Percentiles rank a stretch among this genome's conserved stretches.
Conservation (phyloP, 2,888 invertebrate species). For the Eupithecia tripunctaria region DNA sequence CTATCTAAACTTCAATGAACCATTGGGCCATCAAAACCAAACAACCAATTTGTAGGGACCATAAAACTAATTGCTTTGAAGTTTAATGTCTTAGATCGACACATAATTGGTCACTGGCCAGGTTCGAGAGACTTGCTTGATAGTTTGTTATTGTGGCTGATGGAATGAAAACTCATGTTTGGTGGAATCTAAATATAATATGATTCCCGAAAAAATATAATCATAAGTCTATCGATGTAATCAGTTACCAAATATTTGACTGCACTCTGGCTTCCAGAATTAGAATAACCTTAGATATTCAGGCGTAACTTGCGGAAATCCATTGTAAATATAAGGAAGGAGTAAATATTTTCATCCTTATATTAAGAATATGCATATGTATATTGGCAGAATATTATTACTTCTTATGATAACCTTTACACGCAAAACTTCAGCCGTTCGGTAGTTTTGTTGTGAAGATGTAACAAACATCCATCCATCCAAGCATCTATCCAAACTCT, state of each 20-base stretch:
- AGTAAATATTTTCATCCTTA: too few species aligned
- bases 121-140: not conserved
- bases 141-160: slow-evolving; percentile 1
- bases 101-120: not conserved
- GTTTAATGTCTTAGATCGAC: not conserved
- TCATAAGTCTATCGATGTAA: too few species aligned
- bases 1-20: not conserved
- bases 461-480: too few species aligned
- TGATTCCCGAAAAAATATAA: not conserved
- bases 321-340: too few species aligned
- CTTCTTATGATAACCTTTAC: too few species aligned
- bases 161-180: not conserved
- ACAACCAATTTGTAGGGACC: not conserved
- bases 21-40: slow-evolving; percentile 4
- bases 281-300: too few species aligned
- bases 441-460: too few species aligned
- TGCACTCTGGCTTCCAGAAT: not conserved
- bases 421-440: too few species aligned
- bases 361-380: too few species aligned
- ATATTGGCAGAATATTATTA: too few species aligned
- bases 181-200: not conserved
- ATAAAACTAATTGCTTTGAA: slow-evolving; percentile 5
- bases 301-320: too few species aligned
- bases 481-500: too few species aligned
- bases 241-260: not conserved